Percentiles rank a stretch among this genome's conserved stretches.
These are phyloP conservation scores for Mustelus asterias DNA, from an alignment of 2,113 vertebrate genomes.

Conservation along the genomic window DNA sequence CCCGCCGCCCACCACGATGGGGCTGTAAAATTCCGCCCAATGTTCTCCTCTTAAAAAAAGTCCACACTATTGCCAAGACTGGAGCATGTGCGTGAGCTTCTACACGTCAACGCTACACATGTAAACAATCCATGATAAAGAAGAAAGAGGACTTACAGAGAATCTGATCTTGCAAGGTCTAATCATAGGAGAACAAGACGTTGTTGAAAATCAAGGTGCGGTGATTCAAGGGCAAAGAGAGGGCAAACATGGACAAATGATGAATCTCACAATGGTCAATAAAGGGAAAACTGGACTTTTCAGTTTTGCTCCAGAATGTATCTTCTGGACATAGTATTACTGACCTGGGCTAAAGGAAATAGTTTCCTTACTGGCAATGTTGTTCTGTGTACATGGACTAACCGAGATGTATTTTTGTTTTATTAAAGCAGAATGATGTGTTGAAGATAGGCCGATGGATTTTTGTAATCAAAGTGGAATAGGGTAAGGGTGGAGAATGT, in stretches of 20 bases:
- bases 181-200: neutral
- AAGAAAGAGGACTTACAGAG: neutral
- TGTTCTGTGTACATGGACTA: neutral
- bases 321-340: neutral
- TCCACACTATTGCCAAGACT: neutral
- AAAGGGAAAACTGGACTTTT: neutral
- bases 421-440: neutral
- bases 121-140: neutral
- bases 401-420: neutral
- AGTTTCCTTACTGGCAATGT: neutral
- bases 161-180: neutral
- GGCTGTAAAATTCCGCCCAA: too few relatives aligned
- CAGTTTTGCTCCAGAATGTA: neutral
- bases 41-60: too few relatives aligned
- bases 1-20: too few relatives aligned
- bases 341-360: neutral
- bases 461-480: neutral
- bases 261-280: neutral
- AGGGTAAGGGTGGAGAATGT: neutral
- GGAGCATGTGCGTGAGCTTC: neutral
- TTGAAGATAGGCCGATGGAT: neutral
- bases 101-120: neutral
- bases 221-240: neutral
- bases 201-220: neutral
- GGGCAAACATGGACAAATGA: neutral